Evolutionary conservation across 2,888 invertebrate species (phyloP).

Genomic region (Panzeria rudis): DNA sequence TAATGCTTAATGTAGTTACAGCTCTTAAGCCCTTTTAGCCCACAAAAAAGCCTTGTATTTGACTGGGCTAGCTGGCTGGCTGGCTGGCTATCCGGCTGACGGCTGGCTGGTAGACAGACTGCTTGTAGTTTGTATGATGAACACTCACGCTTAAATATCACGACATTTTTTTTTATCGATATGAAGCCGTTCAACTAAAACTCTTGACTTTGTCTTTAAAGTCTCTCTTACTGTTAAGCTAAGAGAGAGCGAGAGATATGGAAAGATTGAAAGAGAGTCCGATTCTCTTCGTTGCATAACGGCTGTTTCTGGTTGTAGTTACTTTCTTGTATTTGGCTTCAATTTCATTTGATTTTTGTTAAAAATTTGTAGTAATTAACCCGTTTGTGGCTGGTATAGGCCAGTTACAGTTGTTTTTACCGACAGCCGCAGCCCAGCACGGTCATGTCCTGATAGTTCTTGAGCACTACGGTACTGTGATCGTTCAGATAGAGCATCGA

Average conservation of each 20-base stretch:
- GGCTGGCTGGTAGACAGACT: constrained; percentile 35
- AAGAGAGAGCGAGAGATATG: not conserved
- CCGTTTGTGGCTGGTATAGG: constrained; percentile 42
- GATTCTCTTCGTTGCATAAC: not conserved
- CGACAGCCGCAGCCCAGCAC: constrained; percentile 99
- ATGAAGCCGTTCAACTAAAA: constrained; percentile 54
- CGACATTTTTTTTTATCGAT: constrained; percentile 58
- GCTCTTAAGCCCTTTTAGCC: constrained; percentile 25
- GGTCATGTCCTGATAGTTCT: constrained; percentile 99
- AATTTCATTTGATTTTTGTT: constrained; percentile 74
- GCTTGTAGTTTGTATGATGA: constrained; percentile 60
- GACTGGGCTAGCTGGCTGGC: constrained; percentile 53
- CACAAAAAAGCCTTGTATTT: constrained; percentile 7
- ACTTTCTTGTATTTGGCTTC: constrained; percentile 58
- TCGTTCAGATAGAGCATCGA: constrained; percentile 98
- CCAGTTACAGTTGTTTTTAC: constrained; percentile 84
- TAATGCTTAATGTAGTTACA: constrained; percentile 74
- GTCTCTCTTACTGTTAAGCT: not conserved
- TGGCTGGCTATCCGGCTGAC: constrained; percentile 51
- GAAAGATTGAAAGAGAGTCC: not conserved
- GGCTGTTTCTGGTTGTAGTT: constrained; percentile 12
- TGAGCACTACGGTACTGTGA: constrained; percentile 96
- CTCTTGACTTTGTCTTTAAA: constrained; percentile 17
- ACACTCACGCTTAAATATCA: constrained; percentile 67
- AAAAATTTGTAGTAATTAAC: constrained; percentile 30